Evolutionary conservation across 2,113 vertebrate species (phyloP).

Genomic region (Cyphomyrus plagiostoma): DNA sequence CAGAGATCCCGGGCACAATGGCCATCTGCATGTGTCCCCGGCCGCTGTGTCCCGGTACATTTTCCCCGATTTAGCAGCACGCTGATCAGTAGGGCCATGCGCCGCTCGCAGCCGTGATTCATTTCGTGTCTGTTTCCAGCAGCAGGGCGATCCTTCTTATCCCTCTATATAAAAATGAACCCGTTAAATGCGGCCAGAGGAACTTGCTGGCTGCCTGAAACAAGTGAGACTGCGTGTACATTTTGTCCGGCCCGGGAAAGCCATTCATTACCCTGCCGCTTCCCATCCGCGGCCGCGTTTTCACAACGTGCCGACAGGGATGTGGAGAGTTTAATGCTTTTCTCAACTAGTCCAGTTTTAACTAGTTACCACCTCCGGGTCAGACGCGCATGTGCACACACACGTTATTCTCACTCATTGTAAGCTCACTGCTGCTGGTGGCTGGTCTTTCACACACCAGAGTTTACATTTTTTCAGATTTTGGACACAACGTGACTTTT

Average conservation of each 20-base stretch:
- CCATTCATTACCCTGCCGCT: neutral
- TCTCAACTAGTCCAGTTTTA: neutral
- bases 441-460: neutral
- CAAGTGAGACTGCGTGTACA: neutral
- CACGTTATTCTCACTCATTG: neutral
- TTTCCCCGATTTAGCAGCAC: conserved; percentile 25
- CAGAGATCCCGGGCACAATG: conserved; percentile 10
- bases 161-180: neutral
- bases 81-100: conserved; percentile 13
- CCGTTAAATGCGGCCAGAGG: neutral
- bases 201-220: neutral
- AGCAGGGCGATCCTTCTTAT: neutral
- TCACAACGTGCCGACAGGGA: neutral
- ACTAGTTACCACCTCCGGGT: neutral
- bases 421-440: neutral
- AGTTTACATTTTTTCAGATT: neutral
- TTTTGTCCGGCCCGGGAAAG: neutral
- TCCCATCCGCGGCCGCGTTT: neutral
- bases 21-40: conserved; percentile 13
- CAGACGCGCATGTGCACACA: neutral
- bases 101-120: neutral
- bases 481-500: neutral
- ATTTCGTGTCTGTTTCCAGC: conserved; percentile 10
- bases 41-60: neutral
- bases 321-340: neutral